phyloP scores from a whole-genome alignment of 2,113 vertebrate genomes.

The Ivindomyrus marchei region DNA sequence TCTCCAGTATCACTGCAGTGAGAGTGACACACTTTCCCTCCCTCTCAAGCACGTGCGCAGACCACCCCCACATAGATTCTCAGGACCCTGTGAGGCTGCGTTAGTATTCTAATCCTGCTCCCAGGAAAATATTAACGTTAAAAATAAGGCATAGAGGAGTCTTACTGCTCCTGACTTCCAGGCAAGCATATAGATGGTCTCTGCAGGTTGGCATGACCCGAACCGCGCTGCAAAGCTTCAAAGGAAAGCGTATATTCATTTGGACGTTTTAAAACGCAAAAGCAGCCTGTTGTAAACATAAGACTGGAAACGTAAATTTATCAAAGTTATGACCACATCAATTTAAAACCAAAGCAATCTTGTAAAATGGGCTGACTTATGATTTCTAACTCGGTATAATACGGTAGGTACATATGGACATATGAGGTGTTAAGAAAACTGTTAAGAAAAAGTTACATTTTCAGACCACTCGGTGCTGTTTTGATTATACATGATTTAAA shows the following conservation, averaged over 20 bases:
- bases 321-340: neutral
- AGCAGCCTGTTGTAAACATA: neutral
- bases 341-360: neutral
- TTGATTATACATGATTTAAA: constrained; percentile 27
- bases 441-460: constrained; percentile 6
- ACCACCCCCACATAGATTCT: constrained; percentile 18
- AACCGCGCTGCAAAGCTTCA: neutral
- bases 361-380: neutral
- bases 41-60: constrained; percentile 28
- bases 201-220: neutral
- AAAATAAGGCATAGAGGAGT: neutral
- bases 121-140: neutral
- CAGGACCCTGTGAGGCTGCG: neutral
- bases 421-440: neutral
- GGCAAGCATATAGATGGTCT: neutral
- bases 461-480: constrained; percentile 7
- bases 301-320: neutral
- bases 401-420: neutral
- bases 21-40: constrained; percentile 24
- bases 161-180: too few relatives aligned
- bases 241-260: neutral
- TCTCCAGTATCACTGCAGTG: neutral
- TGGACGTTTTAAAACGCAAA: neutral
- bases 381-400: neutral
- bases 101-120: neutral